These are phyloP conservation scores for Choloepus didactylus DNA, from an alignment of 2,797 vertebrate species.

Conservation along the genomic window DNA sequence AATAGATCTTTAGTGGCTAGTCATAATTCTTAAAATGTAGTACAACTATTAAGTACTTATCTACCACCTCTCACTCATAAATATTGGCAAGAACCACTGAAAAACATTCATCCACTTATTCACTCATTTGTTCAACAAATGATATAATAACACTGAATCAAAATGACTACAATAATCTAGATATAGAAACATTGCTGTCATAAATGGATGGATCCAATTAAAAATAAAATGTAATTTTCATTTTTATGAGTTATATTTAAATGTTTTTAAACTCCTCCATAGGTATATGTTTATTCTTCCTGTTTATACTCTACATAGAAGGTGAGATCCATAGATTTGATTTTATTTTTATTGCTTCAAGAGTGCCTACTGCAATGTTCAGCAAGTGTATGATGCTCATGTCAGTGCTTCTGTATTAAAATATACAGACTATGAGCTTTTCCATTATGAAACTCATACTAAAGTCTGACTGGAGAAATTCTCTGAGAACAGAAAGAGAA, in stretches of 20 bases:
- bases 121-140: conserved; percentile 38
- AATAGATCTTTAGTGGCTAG: conserved; percentile 14
- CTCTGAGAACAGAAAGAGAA: not conserved
- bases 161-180: not conserved
- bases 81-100: conserved; percentile 15
- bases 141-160: not conserved
- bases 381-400: conserved; percentile 32
- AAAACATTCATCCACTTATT: not conserved
- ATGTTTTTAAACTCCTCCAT: not conserved
- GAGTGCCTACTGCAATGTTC: conserved; percentile 28
- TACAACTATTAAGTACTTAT: conserved; percentile 2
- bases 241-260: conserved; percentile 53
- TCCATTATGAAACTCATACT: conserved; percentile 37
- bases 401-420: conserved; percentile 15
- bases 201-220: not conserved
- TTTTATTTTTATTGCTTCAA: conserved; percentile 52
- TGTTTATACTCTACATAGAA: not conserved
- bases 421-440: conserved; percentile 49
- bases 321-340: not conserved
- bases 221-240: conserved; percentile 1
- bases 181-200: not conserved
- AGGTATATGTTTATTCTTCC: not conserved
- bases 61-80: not conserved
- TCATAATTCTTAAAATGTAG: not conserved
- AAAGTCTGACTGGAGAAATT: conserved; percentile 29